phyloP scores from a whole-genome alignment of 2,888 invertebrate species.

The Lycaena phlaeas region DNA sequence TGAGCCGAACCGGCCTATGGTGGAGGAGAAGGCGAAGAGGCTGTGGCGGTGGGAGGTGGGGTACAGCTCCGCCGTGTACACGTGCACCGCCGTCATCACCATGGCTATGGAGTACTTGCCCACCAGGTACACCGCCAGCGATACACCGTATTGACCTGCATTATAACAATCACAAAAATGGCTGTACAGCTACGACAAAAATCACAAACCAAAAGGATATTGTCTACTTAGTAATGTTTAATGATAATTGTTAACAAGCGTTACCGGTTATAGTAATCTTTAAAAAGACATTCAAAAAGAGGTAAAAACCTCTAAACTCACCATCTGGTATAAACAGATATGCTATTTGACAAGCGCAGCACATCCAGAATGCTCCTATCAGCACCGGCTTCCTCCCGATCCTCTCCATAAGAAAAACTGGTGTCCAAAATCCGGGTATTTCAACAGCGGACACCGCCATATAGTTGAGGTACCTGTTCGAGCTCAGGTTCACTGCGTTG shows the following conservation, averaged over 20 bases:
- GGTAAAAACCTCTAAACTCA: no score
- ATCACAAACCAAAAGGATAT: no score
- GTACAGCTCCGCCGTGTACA: slow-evolving; percentile 75
- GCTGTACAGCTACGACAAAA: no score
- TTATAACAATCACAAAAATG: no score
- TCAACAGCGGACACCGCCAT: slow-evolving; percentile 77
- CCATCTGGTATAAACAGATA: slow-evolving; percentile 74
- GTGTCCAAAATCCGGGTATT: slow-evolving; percentile 80
- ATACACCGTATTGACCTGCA: slow-evolving; percentile 36
- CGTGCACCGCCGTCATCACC: slow-evolving; percentile 70
- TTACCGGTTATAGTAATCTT: no score
- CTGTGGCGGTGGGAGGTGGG: slow-evolving; percentile 75
- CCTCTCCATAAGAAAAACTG: slow-evolving; percentile 75
- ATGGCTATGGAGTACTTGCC: slow-evolving; percentile 74
- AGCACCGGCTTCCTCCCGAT: slow-evolving; percentile 77
- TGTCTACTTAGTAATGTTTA: no score
- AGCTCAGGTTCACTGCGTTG: slow-evolving; percentile 82
- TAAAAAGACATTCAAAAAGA: no score
- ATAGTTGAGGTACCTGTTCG: slow-evolving; percentile 85
- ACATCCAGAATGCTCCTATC: slow-evolving; percentile 74
- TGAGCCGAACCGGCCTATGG: slow-evolving; percentile 75
- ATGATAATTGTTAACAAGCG: no score
- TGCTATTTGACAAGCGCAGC: slow-evolving; percentile 74
- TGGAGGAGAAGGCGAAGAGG: slow-evolving; percentile 73
- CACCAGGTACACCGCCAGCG: slow-evolving; percentile 58